These are phyloP conservation scores for Colletes collaris DNA, from an alignment of 2,888 invertebrate genomes.

Conservation along the genomic window DNA sequence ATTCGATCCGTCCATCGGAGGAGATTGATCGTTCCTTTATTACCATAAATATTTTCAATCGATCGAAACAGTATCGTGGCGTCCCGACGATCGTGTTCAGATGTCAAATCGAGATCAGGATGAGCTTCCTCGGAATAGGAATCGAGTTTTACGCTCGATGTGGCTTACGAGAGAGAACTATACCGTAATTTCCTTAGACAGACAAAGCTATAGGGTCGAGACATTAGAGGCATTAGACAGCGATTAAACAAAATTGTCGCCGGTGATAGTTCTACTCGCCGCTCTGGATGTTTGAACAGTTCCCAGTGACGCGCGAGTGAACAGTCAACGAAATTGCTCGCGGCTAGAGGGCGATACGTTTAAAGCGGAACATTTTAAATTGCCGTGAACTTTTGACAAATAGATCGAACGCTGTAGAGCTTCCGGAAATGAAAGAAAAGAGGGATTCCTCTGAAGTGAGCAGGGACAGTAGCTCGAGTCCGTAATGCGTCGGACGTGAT, in stretches of 20 bases:
- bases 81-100: constrained; percentile 25
- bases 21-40: constrained; percentile 14
- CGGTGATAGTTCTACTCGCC: constrained; percentile 47
- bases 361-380: constrained; percentile 42
- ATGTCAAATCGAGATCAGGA: constrained; percentile 58
- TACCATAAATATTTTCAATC: constrained; percentile 47
- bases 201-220: constrained; percentile 52
- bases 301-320: constrained; percentile 28
- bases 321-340: constrained; percentile 40
- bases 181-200: constrained; percentile 54
- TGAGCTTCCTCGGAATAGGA: constrained; percentile 46
- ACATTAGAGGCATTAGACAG: constrained; percentile 64
- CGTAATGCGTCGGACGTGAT: neutral
- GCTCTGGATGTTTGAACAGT: constrained; percentile 48
- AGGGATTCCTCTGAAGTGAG: neutral
- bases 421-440: constrained; percentile 10
- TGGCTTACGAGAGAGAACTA: constrained; percentile 25
- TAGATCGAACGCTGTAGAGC: neutral
- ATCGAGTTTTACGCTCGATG: constrained; percentile 62
- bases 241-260: constrained; percentile 67
- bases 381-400: constrained; percentile 9
- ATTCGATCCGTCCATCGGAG: constrained; percentile 23
- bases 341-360: constrained; percentile 4
- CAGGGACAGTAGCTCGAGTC: neutral
- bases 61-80: constrained; percentile 19